Conservation (phyloP, 2,888 invertebrate genomes). For the Mimachlamys varia region DNA sequence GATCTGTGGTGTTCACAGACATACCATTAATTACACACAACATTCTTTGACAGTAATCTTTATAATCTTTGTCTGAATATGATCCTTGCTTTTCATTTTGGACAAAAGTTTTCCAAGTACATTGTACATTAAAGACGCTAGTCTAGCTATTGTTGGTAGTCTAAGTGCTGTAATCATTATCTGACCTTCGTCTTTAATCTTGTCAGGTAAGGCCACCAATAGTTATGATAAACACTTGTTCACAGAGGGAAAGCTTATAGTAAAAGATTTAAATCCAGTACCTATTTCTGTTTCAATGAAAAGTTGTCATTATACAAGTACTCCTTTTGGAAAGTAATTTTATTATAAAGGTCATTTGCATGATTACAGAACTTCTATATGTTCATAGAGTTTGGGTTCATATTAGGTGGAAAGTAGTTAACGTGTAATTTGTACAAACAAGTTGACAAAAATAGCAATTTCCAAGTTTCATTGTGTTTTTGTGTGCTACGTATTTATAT, state of each 20-base stretch:
- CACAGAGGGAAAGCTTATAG: neutral
- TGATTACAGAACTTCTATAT: neutral
- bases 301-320: neutral
- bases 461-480: neutral
- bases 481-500: neutral
- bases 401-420: neutral
- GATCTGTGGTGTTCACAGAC: neutral
- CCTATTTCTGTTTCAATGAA: neutral
- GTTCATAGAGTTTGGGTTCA: neutral
- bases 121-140: neutral
- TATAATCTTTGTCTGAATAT: neutral
- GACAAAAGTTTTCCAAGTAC: neutral
- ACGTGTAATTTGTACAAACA: neutral
- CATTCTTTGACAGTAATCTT: neutral
- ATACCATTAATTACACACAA: neutral
- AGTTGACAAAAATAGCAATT: neutral
- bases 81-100: neutral
- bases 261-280: neutral
- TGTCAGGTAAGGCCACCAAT: neutral
- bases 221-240: neutral
- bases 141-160: neutral
- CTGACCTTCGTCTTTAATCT: slow-evolving; percentile 29
- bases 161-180: neutral
- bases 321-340: neutral
- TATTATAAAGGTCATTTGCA: neutral